Evolutionary conservation across 1,140 invertebrate genomes (phyloP), one percentile per base, ranked within the genome.

Genomic region (Scylla paramamosain): DNA sequence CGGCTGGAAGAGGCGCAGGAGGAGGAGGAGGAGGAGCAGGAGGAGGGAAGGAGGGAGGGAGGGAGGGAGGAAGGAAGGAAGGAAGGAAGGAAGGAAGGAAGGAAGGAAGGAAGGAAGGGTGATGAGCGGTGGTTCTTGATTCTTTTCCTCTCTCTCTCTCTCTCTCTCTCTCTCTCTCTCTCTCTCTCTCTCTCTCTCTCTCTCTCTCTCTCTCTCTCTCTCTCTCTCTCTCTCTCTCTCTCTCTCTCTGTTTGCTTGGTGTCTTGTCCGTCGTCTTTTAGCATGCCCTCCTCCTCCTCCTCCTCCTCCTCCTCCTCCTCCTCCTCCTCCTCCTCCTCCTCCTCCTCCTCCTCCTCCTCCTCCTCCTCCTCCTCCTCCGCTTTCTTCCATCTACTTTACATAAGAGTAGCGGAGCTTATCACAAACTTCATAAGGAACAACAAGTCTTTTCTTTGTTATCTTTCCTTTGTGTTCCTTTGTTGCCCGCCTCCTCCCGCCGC

Each of bases 141-240:
- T 77, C 25, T 91, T 31, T 45, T 25, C 25, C 4, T 45, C 87
- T 89, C 87, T 45, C 87, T 89, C 87, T 89, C 87, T 89, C 32
- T 45, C 32, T 89, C 87, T 89, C 32, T 32, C 87, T 89, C 32
- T 89, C 87, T 45, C 87, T 39, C 39, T 39, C 39, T 39, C 32
- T 45, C 25, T 45, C 29, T 45, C 25, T 32, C 25, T 89, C 25
- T 14, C 32, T 89, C 28, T 32, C 32, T 12, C 32, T 45, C 25
- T 45, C 29, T 45, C 25, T 32, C 25, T 89, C 25, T 14, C 32
- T 89, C 28, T 32, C 32, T 12, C 32, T 45, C 25, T 45, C 29
- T 45, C 25, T 32, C 25, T 89, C 25, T 14, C 32, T 89, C 28
- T 32, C 32, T 12, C 32, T 45, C 25, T 45, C 29, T 45, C 25